phyloP scores from a whole-genome alignment of 2,888 invertebrate genomes.

The Sminthurinus aureus region DNA sequence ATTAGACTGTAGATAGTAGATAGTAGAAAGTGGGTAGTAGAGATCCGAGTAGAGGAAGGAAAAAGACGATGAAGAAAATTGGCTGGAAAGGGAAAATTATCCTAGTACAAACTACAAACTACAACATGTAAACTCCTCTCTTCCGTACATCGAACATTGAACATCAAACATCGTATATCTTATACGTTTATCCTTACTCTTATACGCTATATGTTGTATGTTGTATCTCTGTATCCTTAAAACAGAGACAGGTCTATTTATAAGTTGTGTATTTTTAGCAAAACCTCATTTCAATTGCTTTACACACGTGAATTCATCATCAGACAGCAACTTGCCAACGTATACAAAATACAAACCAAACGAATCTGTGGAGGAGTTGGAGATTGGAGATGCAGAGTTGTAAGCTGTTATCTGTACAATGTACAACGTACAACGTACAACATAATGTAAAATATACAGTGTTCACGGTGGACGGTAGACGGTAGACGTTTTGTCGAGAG shows the following conservation, averaged over 20 bases:
- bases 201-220: too few relatives aligned
- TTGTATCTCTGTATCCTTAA: not conserved
- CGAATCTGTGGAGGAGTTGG: too few relatives aligned
- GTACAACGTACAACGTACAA: too few relatives aligned
- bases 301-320: slow-evolving; percentile 35
- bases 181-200: not conserved
- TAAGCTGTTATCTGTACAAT: too few relatives aligned
- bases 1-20: too few relatives aligned
- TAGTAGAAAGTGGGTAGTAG: not conserved
- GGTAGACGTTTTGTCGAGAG: too few relatives aligned
- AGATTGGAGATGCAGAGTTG: too few relatives aligned
- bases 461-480: too few relatives aligned
- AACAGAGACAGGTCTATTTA: slow-evolving; percentile 26
- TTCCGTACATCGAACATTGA: not conserved
- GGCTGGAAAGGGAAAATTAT: not conserved
- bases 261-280: slow-evolving; percentile 38
- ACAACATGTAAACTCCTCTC: not conserved
- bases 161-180: too few relatives aligned
- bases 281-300: slow-evolving; percentile 34
- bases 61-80: not conserved
- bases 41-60: not conserved
- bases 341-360: too few relatives aligned
- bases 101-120: not conserved
- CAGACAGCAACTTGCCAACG: not conserved
- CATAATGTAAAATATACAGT: too few relatives aligned